Percentiles rank a stretch among this genome's conserved stretches.
phyloP scores from a whole-genome alignment of 1,140 invertebrate genomes.

The Mizuhopecten yessoensis region DNA sequence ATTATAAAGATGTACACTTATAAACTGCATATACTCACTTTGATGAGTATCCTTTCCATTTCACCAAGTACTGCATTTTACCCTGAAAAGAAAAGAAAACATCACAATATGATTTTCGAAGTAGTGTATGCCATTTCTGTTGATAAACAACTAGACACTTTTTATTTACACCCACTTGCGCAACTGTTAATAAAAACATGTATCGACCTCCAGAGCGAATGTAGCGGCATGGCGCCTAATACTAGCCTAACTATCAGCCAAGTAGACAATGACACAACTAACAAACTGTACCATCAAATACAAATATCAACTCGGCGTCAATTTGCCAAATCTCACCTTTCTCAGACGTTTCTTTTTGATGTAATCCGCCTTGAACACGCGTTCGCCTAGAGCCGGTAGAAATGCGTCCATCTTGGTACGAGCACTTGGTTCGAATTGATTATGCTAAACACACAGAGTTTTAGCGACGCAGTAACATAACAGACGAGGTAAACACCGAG shows the following conservation, averaged over 20 bases:
- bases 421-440: slow-evolving; percentile 26
- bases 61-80: slow-evolving; percentile 72
- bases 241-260: background rate
- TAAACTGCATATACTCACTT: slow-evolving; percentile 65
- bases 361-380: slow-evolving; percentile 70
- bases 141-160: background rate
- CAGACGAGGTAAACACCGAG: slow-evolving; percentile 23
- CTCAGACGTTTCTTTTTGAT: slow-evolving; percentile 69
- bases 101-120: slow-evolving; percentile 54
- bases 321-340: slow-evolving; percentile 59
- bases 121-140: background rate
- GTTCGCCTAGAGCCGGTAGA: slow-evolving; percentile 54
- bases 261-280: slow-evolving; percentile 20
- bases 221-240: background rate
- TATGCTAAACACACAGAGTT: background rate
- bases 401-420: slow-evolving; percentile 16
- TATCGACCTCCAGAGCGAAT: background rate
- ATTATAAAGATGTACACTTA: background rate
- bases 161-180: slow-evolving; percentile 40
- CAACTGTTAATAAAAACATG: background rate
- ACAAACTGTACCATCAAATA: slow-evolving; percentile 9
- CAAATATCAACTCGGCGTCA: slow-evolving; percentile 36
- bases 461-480: slow-evolving; percentile 38
- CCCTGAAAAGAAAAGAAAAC: slow-evolving; percentile 65
- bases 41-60: slow-evolving; percentile 75